Percentiles rank a stretch among this genome's conserved stretches.
Conservation (phyloP, 2,888 invertebrate genomes). For the Parnassius smintheus region DNA sequence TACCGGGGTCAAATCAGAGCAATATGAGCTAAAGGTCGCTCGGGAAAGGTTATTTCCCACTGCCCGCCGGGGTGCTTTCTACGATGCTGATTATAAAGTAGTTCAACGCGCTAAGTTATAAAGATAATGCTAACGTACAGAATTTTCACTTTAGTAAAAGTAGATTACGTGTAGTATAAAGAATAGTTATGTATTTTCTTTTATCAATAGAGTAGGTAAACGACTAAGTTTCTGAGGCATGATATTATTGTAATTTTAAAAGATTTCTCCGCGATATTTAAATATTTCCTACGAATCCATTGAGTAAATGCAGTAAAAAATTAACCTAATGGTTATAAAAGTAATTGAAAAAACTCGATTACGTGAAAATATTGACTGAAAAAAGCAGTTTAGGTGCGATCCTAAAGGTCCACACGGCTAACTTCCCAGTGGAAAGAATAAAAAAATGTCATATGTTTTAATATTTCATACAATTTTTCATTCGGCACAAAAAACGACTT, state of each 20-base stretch:
- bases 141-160: constrained; percentile 33
- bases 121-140: constrained; percentile 38
- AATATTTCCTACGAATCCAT: constrained; percentile 12
- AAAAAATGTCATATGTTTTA: no score
- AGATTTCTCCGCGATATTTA: constrained; percentile 12
- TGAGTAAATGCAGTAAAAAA: constrained; percentile 12
- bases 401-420: no score
- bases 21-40: constrained; percentile 66
- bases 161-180: constrained; percentile 1
- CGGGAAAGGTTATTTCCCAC: constrained; percentile 70
- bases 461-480: no score
- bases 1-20: constrained; percentile 60
- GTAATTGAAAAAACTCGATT: no score
- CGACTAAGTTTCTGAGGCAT: constrained; percentile 25
- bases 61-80: constrained; percentile 66
- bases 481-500: no score
- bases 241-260: constrained; percentile 29
- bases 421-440: no score
- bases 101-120: constrained; percentile 53
- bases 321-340: constrained; percentile 1
- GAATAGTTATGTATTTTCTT: not conserved
- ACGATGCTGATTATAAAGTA: constrained; percentile 61
- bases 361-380: no score
- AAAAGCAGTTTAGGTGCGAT: no score
- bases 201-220: constrained; percentile 14